Evolutionary conservation across 2,797 vertebrate species (phyloP), one percentile per base, ranked within the genome.

Genomic region (Bucorvus abyssinicus): DNA sequence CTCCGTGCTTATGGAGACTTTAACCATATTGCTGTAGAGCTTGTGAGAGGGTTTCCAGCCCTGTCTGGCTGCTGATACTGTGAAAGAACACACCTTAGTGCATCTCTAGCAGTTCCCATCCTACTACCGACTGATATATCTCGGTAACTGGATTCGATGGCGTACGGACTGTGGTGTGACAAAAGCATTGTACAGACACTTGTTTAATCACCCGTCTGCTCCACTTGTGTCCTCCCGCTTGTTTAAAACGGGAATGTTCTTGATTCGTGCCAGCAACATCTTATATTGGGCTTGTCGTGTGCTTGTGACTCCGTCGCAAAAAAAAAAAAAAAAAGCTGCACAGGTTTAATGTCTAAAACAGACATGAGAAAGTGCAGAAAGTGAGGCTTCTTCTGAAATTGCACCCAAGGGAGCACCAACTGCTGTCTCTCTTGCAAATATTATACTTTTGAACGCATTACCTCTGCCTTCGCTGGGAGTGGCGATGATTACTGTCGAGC

Each of bases 351-450:
- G n/a, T n/a, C n/a, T 92, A 15, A 77, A 92, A 29, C 32, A 76
- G 65, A 59, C 47, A 32, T 42, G 6, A 7, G 32, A 17, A 92
- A 81, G 84, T 18, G 52, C 34, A 69, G 78, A 70, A 89, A 13
- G 42, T 3, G 7, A 87, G 56, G 40, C 59, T 92, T 32, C 74
- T 88, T 19, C 61, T 75, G 84, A 75, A 82, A 70, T n/a, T 83
- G 81, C 57, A 85, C 92, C 64, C 80, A 76, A 63, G 78, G 75
- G 71, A 93, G 45, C 34, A 80, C 83, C 55, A 81, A 81, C 83
- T 91, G 73, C 68, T 86, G 19, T 56, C 45, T 82, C 26, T 93
- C 78, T 75, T 70, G 86, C 88, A 89, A 80, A 89, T 85, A 63
- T 80, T 87, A 52, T 60, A 47, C 53, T 87, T 82, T 23, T 64